A percentile compares a stretch with the other conserved stretches of the same genome.
Conservation (phyloP, 2,888 invertebrate genomes). For the Drosophila phalerata region DNA sequence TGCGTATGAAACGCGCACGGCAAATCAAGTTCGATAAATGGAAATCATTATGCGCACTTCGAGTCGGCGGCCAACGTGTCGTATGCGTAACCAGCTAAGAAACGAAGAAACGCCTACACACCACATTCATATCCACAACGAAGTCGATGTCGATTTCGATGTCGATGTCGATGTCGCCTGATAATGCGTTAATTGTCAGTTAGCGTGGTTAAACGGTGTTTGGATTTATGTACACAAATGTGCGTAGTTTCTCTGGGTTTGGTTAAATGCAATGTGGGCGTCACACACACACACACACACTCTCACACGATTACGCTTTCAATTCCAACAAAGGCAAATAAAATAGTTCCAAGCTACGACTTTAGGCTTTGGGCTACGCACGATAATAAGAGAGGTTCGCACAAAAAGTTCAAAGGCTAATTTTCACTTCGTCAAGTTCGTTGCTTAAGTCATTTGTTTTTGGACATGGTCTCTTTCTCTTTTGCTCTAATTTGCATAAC, state of each 20-base stretch:
- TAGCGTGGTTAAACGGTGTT: conserved; percentile 69
- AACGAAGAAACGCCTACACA: conserved; percentile 59
- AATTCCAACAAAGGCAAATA: conserved; percentile 39
- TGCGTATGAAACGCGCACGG: conserved; percentile 69
- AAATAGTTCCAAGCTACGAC: conserved; percentile 11
- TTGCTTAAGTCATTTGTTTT: conserved; percentile 68
- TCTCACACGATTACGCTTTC: conserved; percentile 43
- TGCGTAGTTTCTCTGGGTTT: conserved; percentile 3
- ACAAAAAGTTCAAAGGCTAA: conserved; percentile 64
- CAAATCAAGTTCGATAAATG: conserved; percentile 66
- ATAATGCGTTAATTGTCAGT: conserved; percentile 78
- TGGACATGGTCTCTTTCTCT: conserved; percentile 31
- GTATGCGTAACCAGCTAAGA: conserved; percentile 70
- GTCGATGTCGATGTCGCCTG: conserved; percentile 35
- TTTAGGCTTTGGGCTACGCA: conserved; percentile 20
- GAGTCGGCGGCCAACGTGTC: conserved; percentile 59
- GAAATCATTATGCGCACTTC: conserved; percentile 58
- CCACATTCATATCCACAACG: neutral
- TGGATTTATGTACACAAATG: conserved; percentile 54
- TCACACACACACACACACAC: neutral
- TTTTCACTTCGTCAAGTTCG: conserved; percentile 76
- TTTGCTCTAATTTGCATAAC: conserved; percentile 67
- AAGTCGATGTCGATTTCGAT: conserved; percentile 21
- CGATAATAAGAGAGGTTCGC: conserved; percentile 4
- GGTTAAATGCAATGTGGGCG: conserved; percentile 36